Evolutionary conservation across 1,140 invertebrate genomes (phyloP), one percentile per base, ranked within the genome.

Genomic region (Bactericera cockerelli): DNA sequence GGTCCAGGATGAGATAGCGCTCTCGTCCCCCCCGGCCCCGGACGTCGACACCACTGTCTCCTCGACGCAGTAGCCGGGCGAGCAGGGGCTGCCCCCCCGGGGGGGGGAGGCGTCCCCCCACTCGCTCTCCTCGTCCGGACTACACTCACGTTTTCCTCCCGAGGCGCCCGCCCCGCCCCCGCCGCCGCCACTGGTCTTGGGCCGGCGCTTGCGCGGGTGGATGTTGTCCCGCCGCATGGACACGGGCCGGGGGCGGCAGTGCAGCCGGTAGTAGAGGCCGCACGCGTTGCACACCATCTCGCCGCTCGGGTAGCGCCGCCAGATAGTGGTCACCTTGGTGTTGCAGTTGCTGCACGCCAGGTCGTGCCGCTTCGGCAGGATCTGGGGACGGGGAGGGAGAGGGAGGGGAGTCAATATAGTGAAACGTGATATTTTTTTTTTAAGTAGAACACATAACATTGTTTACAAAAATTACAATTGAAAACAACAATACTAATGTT

Each of bases 151-250:
- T 16, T n/a, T 3, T 4, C 42, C n/a, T 16, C 8, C 8, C 6
- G 4, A 10, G 19, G 22, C n/a, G 42, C 8, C 4, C 4, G 8
- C 22, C 42, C 4, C 4, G 22, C 22, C 19, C 22, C n/a, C n/a
- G 8, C 22, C 22, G 22, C 42, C 42, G 22, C 22, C 19, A 49
- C 42, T 19, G 22, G 4, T 49, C 65, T 87, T 84, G 2, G 90
- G 90, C 68, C 93, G 83, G 65, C 94, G 80, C 73, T 94, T 88
- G 62, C 94, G 75, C 16, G 93, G 97, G 73, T 97, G 93, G 69
- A 98, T 97, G 8, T 91, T 93, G 68, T 97, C 93, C 68, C 95
- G 88, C 66, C 93, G 80, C 93, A 98, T 97, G 25, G 92, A 88
- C 62, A 91, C 79, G 4, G 94, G 94, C 59, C 90, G 76, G 71